Conservation (phyloP, 2,888 invertebrate genomes). For the Apantesis nais region DNA sequence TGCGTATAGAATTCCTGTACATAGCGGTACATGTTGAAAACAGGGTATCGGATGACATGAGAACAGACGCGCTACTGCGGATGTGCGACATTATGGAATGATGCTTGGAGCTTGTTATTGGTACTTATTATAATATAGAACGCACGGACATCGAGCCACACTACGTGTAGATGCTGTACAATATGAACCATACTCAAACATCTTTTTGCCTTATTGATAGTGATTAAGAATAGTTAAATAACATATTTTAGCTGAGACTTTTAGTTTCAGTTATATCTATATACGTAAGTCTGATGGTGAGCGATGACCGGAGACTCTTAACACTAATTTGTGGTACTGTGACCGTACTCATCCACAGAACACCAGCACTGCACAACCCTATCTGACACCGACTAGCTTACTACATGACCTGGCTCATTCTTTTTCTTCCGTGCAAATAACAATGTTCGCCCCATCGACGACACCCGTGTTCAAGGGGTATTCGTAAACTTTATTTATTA, state of each 20-base stretch:
- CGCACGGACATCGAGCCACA: neutral
- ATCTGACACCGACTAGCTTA: too few relatives aligned
- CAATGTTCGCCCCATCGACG: neutral
- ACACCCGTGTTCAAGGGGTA: neutral
- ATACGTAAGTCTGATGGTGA: neutral
- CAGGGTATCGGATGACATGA: conserved; percentile 68
- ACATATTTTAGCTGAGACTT: neutral
- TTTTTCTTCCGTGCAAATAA: too few relatives aligned
- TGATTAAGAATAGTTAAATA: neutral
- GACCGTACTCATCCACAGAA: too few relatives aligned
- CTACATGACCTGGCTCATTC: too few relatives aligned
- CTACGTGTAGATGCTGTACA: neutral
- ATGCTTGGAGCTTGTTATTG: conserved; percentile 30
- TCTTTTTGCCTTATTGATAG: neutral
- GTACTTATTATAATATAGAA: neutral
- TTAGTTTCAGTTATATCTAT: neutral
- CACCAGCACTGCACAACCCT: too few relatives aligned
- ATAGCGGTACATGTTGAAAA: conserved; percentile 13
- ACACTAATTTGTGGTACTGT: neutral
- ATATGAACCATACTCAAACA: neutral
- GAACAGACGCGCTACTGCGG: conserved; percentile 65
- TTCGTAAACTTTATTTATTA: neutral
- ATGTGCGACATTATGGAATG: conserved; percentile 67
- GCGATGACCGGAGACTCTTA: neutral
- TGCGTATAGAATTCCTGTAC: conserved; percentile 6